Conservation (phyloP, 2,113 vertebrate genomes). For the Oceanodroma tethys region DNA sequence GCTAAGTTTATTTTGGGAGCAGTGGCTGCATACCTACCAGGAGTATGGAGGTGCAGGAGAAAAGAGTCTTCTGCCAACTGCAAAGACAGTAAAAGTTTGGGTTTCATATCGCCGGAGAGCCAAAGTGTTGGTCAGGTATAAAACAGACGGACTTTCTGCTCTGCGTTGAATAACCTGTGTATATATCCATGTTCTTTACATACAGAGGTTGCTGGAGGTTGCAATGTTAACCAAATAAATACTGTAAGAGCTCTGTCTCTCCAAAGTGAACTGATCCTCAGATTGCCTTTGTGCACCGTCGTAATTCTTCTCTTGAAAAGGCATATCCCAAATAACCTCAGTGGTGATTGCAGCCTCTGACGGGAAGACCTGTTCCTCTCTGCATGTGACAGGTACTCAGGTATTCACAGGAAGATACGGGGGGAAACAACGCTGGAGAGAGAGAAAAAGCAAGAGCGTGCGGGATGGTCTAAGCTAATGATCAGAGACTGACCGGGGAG, state of each 20-base stretch:
- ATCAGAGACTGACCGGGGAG: neutral
- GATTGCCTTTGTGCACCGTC: neutral
- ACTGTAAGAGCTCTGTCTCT: neutral
- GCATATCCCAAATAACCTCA: neutral
- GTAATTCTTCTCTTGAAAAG: neutral
- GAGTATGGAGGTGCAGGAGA: neutral
- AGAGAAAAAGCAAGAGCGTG: neutral
- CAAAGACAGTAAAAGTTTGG: neutral
- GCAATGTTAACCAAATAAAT: neutral
- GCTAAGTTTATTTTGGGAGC: conserved; percentile 11
- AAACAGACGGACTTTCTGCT: neutral
- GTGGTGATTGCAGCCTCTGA: neutral
- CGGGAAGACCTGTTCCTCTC: neutral
- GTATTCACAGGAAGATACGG: neutral
- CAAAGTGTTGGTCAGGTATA: neutral
- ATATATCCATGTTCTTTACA: accelerated
- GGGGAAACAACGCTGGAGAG: neutral
- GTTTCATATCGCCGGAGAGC: neutral
- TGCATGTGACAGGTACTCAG: no score
- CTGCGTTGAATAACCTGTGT: accelerated
- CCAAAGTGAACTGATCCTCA: neutral
- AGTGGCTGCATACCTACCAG: neutral
- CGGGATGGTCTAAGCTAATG: neutral
- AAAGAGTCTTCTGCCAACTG: neutral
- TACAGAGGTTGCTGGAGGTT: neutral